Conservation (phyloP, 2,888 invertebrate species). For the Zhuqinia jingwanae region DNA sequence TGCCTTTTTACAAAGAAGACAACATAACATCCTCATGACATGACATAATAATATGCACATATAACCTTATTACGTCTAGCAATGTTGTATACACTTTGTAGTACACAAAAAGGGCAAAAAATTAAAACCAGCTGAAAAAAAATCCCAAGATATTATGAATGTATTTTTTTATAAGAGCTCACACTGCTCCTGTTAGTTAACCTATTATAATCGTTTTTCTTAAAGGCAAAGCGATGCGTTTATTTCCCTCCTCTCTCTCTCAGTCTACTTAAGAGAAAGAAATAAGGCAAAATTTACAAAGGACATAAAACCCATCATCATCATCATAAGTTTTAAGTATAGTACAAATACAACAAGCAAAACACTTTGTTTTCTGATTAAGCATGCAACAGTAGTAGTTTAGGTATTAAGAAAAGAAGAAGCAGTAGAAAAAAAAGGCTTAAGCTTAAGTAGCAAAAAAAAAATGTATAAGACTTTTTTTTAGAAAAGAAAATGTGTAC, state of each 20-base stretch:
- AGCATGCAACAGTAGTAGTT: slow-evolving; percentile 66
- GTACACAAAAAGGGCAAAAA: slow-evolving; percentile 51
- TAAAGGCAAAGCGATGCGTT: slow-evolving; percentile 30
- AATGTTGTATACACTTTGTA: background rate
- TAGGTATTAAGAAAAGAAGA: slow-evolving; percentile 29
- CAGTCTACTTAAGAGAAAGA: background rate
- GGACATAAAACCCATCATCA: background rate
- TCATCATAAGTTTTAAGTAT: slow-evolving; percentile 38
- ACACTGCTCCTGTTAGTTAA: background rate
- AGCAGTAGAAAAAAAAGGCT: slow-evolving; percentile 4
- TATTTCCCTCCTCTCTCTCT: background rate
- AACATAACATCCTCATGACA: background rate
- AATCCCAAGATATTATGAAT: slow-evolving; percentile 10
- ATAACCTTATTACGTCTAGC: too few relatives aligned
- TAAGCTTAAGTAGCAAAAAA: slow-evolving; percentile 24
- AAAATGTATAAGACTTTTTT: slow-evolving; percentile 51
- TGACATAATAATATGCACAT: too few relatives aligned
- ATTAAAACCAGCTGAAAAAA: slow-evolving; percentile 28
- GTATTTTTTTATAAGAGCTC: too few relatives aligned
- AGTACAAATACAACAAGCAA: slow-evolving; percentile 29
- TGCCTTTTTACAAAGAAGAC: background rate
- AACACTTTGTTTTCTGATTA: slow-evolving; percentile 68
- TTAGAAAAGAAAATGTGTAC: slow-evolving; percentile 44
- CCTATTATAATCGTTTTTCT: slow-evolving; percentile 40
- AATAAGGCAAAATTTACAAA: too few relatives aligned